Base-by-base conservation (phyloP, 2,113 vertebrate genomes). In the Leptosomus discolor region DNA sequence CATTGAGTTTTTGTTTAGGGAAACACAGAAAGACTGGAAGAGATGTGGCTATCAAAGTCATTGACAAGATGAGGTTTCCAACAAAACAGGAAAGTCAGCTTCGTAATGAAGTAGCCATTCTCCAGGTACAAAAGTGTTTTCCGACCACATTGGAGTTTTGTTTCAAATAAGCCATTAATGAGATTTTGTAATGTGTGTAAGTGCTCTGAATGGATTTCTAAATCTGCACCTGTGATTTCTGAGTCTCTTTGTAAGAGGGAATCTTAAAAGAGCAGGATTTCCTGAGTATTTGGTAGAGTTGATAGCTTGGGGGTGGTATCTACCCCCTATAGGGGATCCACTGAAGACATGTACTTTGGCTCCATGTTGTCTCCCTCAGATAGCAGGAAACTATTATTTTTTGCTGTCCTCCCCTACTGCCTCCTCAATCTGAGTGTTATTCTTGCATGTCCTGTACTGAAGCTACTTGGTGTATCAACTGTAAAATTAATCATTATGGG, bases 21-120 rank as follows among this genome's bases (percentile, higher is more conserved):
- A 99, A 99, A 94, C 99, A 99, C 41, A 99, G 99, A 94, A 99
- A 99, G 97, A 99, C 99, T 79, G 99, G 99, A 97, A 99, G 99
- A 97, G 99, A 99, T 95, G 99, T 99, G 94, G 99, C 99, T 94
- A 99, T 99, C 97, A 99, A 99, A 97, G 99, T 99, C 63, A 99
- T 99, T 77, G 99, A 99, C 98, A 99, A 99, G 98, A 99, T 99
- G 99, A 98, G 99, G 93, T 99, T 99, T 97, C 99, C 99, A 50
- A 99, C 99, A 85, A 99, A 99, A 97, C 99, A 99, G 93, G 99
- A 99, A 97, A 99, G 99, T 97, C 99, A 99, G 91, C 98, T 99
- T 50, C 98, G 99, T 90, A 99, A 99, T 57, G 99, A 99, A 98
- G 99, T 99, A 88, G 99, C 99, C 96, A 99, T 99, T 95, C 98